Base-by-base conservation (phyloP, 2,888 invertebrate genomes). In the Lasioglossum lativentre region DNA sequence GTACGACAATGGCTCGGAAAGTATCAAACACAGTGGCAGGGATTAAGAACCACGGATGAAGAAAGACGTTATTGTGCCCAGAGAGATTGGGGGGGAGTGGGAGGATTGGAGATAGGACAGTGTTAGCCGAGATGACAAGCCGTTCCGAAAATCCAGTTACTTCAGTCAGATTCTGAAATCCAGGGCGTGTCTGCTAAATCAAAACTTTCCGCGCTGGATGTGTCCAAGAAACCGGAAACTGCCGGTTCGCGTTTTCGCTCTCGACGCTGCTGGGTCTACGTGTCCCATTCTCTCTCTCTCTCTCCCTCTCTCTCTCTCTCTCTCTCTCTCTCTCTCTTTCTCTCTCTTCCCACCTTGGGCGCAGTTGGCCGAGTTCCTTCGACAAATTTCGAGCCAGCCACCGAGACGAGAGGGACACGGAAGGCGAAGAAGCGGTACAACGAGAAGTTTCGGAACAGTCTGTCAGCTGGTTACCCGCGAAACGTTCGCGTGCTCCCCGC, bases 221-320 rank as follows among this genome's bases (percentile, higher is more conserved):
- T 84, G 88, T 88, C 85, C 91, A 88, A 90, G 90, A 88, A 88
- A 87, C 88, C 87, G 88, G 89, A 90, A 91, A 88, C 86, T 86
- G 75, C 47, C 38, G 38, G 34, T 81, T 68, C 70, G 63, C 75
- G 47, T 72, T 56, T 45, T 74, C 78, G 42, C 68, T 40, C 63
- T 56, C 45, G 8, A 45, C 42, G 34, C 70, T 59, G 34, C 70
- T 59, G 71, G 52, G 63, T 27, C 34, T n/a, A 42, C 86, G 75
- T 40, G 63, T 45, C 27, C 63, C 66, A 73, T 74, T 83, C 71
- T 80, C 76, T 83, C 68, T 80, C 76, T 83, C 72, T 79, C 76
- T 79, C 68, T 79, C 74, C 81, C 68, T 77, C n/a, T n/a, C n/a
- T n/a, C n/a, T n/a, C n/a, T n/a, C 76, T 81, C 68, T 78, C 76